phyloP scores from a whole-genome alignment of 2,113 vertebrate species.

The Bungarus multicinctus region DNA sequence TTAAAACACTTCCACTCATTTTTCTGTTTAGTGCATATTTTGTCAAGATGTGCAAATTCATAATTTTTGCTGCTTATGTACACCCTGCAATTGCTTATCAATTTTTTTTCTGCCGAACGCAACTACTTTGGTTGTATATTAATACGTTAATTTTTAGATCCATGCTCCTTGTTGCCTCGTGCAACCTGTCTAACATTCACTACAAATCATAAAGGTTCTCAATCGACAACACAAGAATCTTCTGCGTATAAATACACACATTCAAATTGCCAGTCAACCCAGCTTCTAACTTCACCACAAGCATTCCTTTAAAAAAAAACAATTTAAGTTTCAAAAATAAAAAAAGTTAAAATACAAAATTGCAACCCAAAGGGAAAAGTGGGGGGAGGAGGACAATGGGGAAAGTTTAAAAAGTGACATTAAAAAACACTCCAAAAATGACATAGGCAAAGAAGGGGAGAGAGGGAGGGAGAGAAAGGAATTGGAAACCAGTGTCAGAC shows the following conservation, averaged over 20 bases:
- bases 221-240: background rate
- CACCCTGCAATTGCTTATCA: background rate
- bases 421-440: background rate
- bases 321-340: background rate
- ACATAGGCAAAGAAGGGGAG: background rate
- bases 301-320: background rate
- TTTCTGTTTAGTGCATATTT: background rate
- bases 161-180: background rate
- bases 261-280: background rate
- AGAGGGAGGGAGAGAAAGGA: background rate
- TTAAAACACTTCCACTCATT: background rate
- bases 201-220: background rate
- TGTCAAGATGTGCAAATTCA: background rate
- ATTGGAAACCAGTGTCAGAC: background rate
- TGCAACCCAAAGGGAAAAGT: background rate
- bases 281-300: background rate
- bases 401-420: background rate
- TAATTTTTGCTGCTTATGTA: background rate
- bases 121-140: background rate
- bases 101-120: background rate
- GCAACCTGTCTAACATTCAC: background rate
- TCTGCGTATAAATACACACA: background rate
- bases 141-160: background rate
- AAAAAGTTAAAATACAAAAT: background rate
- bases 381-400: background rate